These are phyloP conservation scores for Euzetes globulus DNA, from an alignment of 2,888 invertebrate genomes.

Conservation along the genomic window DNA sequence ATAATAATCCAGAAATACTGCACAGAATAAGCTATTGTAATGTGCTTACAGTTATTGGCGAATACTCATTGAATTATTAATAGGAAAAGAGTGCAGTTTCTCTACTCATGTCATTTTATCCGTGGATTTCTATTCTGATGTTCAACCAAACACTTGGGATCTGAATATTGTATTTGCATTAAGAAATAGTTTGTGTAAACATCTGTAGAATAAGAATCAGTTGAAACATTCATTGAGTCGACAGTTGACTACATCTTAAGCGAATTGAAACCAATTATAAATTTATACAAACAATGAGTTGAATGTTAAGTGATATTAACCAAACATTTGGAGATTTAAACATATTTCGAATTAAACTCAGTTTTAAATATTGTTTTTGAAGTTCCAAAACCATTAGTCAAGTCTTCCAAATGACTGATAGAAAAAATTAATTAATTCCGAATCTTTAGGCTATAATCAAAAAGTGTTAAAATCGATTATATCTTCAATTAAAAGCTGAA, in stretches of 20 bases:
- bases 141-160: not conserved
- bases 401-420: too few species aligned
- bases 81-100: too few species aligned
- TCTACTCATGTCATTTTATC: too few species aligned
- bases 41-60: too few species aligned
- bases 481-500: too few species aligned
- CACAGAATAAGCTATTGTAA: too few species aligned
- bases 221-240: not conserved
- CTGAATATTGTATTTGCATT: not conserved
- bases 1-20: too few species aligned
- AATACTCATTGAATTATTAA: too few species aligned
- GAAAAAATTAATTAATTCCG: too few species aligned
- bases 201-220: not conserved
- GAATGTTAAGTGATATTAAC: constrained; percentile 18
- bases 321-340: not conserved
- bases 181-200: constrained; percentile 1
- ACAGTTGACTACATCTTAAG: not conserved
- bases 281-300: not conserved
- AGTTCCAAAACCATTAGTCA: not conserved
- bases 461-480: too few species aligned
- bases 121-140: too few species aligned
- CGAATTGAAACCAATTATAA: not conserved
- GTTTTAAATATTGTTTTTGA: not conserved
- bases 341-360: not conserved
- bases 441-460: too few species aligned